Base-by-base conservation (phyloP, 2,888 invertebrate genomes). In the Chymomyza fuscimana region DNA sequence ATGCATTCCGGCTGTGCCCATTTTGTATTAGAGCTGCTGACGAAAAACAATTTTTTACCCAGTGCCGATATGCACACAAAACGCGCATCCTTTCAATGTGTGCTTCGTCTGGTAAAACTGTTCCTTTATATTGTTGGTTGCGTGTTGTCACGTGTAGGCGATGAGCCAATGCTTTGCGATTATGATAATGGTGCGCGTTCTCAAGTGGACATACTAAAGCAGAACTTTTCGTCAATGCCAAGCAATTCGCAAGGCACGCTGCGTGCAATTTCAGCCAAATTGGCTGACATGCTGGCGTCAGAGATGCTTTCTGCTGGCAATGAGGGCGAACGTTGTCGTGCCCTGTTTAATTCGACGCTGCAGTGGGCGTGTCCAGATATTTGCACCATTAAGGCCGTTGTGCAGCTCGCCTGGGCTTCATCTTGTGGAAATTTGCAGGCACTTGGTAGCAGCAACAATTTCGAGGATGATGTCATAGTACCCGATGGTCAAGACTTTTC, bases 211-310 rank as follows among this genome's bases (percentile, higher is more conserved):
- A 94, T 94, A 86, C 93, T 98, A 72, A 96, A 97, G 85, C 96
- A 97, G 92, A 97, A 97, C 22, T 92, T 98, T 69, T 95, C 95
- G 84, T 95, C 95, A 67, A 90, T 90, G 78, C 95, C 97, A 63
- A 97, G 97, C 40, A 96, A 95, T 91, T 95, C 96, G 51, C 98
- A 98, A 92, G 94, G 95, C 80, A 96, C 97, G 91, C 93, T 98
- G 62, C 94, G 97, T 82, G 95, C 95, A 74, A 96, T 98, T 29
- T 96, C 97, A 0, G 94, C 95, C 63, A 96, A 97, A 90, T 92
- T 98, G 74, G 97, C 97, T 0, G 96, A 96, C 80, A 94, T 95
- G 69, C 93, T 98, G 67, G 95, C 96, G 15, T 95, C 96, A 83
- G 95, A 97, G 86, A 93, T 93, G 92, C 83, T 93, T 22, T 92